phyloP scores from a whole-genome alignment of 2,113 vertebrate species.

The Corythoichthys haematopterus region DNA sequence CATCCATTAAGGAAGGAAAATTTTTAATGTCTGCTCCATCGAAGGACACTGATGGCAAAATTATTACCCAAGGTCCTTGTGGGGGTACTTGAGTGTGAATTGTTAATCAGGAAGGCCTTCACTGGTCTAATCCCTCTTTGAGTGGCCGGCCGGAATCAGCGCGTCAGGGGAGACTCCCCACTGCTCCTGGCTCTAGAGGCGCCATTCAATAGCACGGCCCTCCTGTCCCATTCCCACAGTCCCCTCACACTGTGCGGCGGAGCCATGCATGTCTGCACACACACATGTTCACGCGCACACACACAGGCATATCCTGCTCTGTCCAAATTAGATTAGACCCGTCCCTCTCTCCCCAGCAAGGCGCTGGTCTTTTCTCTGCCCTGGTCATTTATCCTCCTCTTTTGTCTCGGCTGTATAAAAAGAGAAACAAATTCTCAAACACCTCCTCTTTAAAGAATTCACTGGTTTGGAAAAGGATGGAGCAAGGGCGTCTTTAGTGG shows the following conservation, averaged over 20 bases:
- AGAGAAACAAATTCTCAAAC: conserved; percentile 70
- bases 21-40: conserved; percentile 36
- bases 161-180: conserved; percentile 90
- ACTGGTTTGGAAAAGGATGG: conserved; percentile 49
- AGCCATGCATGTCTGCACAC: conserved; percentile 58
- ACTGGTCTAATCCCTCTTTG: conserved; percentile 96
- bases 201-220: conserved; percentile 84
- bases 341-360: conserved; percentile 79
- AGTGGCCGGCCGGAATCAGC: conserved; percentile 87
- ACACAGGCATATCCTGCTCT: conserved; percentile 75
- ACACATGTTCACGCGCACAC: conserved; percentile 32
- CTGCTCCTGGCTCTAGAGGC: conserved; percentile 90
- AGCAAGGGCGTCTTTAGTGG: conserved; percentile 54
- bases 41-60: conserved; percentile 81
- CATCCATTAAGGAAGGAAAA: conserved; percentile 17
- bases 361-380: conserved; percentile 91
- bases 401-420: conserved; percentile 67
- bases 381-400: conserved; percentile 68
- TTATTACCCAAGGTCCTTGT: conserved; percentile 85
- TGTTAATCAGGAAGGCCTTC: conserved; percentile 90
- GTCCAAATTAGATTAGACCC: conserved; percentile 99
- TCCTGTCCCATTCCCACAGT: conserved; percentile 96
- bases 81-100: conserved; percentile 93
- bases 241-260: conserved; percentile 77
- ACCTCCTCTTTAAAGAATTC: conserved; percentile 59